A percentile compares a stretch with the other conserved stretches of the same genome.
Evolutionary conservation across 2,888 invertebrate genomes (phyloP).

Genomic region (Drosophila sordidapex): DNA sequence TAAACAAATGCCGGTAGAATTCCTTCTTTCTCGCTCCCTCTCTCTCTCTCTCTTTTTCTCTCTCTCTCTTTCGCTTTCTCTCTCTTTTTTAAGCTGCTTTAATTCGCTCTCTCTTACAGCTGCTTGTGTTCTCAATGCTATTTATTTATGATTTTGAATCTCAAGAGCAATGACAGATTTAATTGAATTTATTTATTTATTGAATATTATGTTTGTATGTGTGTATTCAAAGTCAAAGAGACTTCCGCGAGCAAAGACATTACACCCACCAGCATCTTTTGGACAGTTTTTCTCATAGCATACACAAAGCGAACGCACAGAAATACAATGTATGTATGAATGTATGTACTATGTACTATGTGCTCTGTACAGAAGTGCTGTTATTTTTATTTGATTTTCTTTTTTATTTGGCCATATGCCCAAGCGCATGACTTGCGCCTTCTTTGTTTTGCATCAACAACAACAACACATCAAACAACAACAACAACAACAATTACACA

Average conservation of each 20-base stretch:
- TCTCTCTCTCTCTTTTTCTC: not conserved
- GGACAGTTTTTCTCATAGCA: slow-evolving; percentile 36
- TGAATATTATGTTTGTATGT: slow-evolving; percentile 11
- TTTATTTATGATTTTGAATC: slow-evolving; percentile 5
- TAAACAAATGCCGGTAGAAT: slow-evolving; percentile 61
- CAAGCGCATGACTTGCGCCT: slow-evolving; percentile 72
- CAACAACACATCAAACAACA: slow-evolving; percentile 19
- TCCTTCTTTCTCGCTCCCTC: slow-evolving; percentile 4
- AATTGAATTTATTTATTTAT: slow-evolving; percentile 34
- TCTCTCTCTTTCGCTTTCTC: not conserved
- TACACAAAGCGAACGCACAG: slow-evolving; percentile 12
- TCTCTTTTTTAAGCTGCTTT: not conserved
- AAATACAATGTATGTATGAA: slow-evolving; percentile 5
- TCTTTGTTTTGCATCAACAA: slow-evolving; percentile 70
- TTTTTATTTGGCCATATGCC: slow-evolving; percentile 68
- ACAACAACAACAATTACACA: slow-evolving; percentile 18
- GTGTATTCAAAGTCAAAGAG: slow-evolving; percentile 42
- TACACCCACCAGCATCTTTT: slow-evolving; percentile 63
- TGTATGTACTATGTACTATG: slow-evolving; percentile 15
- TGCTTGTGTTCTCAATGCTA: slow-evolving; percentile 8
- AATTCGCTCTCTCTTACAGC: slow-evolving; percentile 2
- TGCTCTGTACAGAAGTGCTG: slow-evolving; percentile 13
- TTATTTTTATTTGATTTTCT: slow-evolving; percentile 50
- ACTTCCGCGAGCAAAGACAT: slow-evolving; percentile 60
- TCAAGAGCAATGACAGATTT: slow-evolving; percentile 22